phyloP scores from a whole-genome alignment of 2,888 invertebrate genomes.

The Synanthedon vespiformis region DNA sequence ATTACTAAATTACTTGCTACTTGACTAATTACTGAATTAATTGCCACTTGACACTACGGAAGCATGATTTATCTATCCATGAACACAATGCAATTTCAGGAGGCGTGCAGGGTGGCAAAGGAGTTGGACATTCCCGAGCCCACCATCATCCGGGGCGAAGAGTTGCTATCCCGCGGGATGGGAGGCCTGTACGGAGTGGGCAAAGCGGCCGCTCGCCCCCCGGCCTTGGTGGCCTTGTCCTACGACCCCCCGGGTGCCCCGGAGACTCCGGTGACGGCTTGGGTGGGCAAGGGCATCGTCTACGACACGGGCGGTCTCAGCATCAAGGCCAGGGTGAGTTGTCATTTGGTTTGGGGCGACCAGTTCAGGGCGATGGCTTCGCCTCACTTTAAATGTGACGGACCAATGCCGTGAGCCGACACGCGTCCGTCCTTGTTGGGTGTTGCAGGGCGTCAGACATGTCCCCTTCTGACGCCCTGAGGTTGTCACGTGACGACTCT shows the following conservation, averaged over 20 bases:
- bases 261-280: conserved; percentile 73
- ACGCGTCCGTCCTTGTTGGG: too few species aligned
- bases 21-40: too few species aligned
- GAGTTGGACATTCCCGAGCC: conserved; percentile 74
- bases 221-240: conserved; percentile 75
- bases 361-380: too few species aligned
- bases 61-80: too few species aligned
- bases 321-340: conserved; percentile 86
- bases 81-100: conserved; percentile 44
- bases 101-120: conserved; percentile 74
- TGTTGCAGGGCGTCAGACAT: too few species aligned
- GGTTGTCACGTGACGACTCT: too few species aligned
- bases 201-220: conserved; percentile 60
- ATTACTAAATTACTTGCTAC: too few species aligned
- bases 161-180: conserved; percentile 80
- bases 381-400: too few species aligned
- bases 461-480: too few species aligned
- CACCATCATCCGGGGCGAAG: conserved; percentile 82
- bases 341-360: too few species aligned
- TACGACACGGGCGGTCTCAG: conserved; percentile 94
- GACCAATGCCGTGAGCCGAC: too few species aligned
- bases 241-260: conserved; percentile 64
- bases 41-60: too few species aligned
- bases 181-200: conserved; percentile 93
- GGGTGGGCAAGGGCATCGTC: conserved; percentile 95